Evolutionary conservation across 2,113 vertebrate species (phyloP), one percentile per base, ranked within the genome.

Genomic region (Forbesichthys papilliferus): DNA sequence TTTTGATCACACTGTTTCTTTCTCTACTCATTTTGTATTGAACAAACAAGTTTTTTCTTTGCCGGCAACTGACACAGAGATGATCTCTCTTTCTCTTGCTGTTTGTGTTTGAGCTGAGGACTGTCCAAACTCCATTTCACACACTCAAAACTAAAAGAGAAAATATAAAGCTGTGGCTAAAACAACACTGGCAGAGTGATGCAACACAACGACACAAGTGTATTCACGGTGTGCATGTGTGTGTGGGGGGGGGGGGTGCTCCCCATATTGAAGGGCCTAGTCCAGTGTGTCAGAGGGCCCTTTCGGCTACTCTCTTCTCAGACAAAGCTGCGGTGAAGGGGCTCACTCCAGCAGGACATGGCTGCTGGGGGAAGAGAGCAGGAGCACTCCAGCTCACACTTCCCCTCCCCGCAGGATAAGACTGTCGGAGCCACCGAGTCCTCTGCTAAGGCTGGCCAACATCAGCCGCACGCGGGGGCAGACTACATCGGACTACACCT

Each of bases 41-140:
- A 87, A 90, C 82, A 68, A 7, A 68, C 61, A 68, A 71, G 82
- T 68, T 85, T 83, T 73, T 72, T 27, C 27, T 63, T 80, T 9
- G 52, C 71, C 66, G 82, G 73, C 7, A 74, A 76, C 66, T 69
- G 85, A 80, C 84, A 73, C 79, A 74, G 79, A 73, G 85, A 88
- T 80, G 88, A 88, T 81, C 83, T 75, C 61, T 70, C 86, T 82
- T 84, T 77, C 72, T 55, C 46, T 51, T 65, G 61, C 67, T 93
- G 92, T 93, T 93, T 93, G 90, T 84, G 79, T 86, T 92, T 91
- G 88, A 88, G 90, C 91, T 92, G 89, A 92, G 88, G 82, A 60
- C 83, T 64, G 77, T 54, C 68, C 74, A 84, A 67, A 87, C 83
- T 83, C 86, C 87, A 90, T 86, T 88, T 80, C 74, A 82, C 85